phyloP scores from a whole-genome alignment of 2,888 invertebrate genomes.

The Thysanoteuthis rhombus region DNA sequence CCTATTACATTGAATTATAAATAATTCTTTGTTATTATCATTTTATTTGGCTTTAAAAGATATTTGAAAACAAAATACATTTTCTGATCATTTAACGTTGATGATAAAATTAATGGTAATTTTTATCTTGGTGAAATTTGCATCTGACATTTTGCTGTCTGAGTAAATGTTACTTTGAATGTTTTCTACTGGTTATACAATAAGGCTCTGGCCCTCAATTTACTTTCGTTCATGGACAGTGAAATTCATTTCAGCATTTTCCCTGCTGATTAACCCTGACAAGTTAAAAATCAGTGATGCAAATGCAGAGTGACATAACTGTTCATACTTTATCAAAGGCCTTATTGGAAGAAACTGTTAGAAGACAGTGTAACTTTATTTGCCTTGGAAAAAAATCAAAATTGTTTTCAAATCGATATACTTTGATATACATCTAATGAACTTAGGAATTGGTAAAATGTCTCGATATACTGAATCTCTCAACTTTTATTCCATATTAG shows the following conservation, averaged over 20 bases:
- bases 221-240: not conserved
- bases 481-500: constrained; percentile 15
- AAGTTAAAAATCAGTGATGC: not conserved
- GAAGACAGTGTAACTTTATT: not conserved
- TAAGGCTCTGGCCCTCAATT: not conserved
- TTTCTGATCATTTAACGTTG: no score
- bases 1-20: not conserved
- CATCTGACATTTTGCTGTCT: not conserved
- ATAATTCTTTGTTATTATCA: not conserved
- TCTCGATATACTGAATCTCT: not conserved
- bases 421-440: not conserved
- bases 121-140: not conserved
- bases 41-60: not conserved
- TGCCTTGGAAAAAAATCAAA: not conserved
- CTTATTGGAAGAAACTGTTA: not conserved
- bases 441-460: not conserved
- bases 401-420: not conserved
- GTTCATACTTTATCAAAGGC: not conserved
- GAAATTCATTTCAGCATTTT: not conserved
- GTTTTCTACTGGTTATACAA: not conserved
- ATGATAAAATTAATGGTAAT: not conserved
- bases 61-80: not conserved
- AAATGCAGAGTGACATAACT: not conserved
- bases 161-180: not conserved
- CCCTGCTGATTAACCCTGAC: not conserved